Base-by-base conservation (phyloP, 2,113 vertebrate genomes). In the Glareola pratincola region DNA sequence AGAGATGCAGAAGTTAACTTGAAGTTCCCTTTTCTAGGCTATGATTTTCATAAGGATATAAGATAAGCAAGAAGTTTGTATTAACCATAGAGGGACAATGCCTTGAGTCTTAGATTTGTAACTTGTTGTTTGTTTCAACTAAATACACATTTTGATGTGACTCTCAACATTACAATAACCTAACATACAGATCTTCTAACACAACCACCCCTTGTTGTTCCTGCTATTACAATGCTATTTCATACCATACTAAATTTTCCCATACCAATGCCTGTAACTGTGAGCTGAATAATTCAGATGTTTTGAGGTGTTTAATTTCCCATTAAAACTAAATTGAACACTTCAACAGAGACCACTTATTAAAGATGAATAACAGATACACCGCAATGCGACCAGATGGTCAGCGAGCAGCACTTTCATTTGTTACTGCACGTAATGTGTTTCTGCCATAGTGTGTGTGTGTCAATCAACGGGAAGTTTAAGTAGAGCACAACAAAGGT, bases 271-370 rank as follows among this genome's bases (percentile, higher is more conserved):
- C 47, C 54, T 36, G 39, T 53, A 91, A 92, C 82, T 15, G 19
- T 10, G 34, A 94, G 47, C 47, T 96, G 73, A 97, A 94, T 96
- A 95, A 97, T 95, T 97, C 74, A 96, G 64, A 53, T 57, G 73
- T 50, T 94, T 83, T 59, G 59, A 80, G 59, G 89, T 57, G 56
- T 96, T 94, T 50, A n/a, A 92, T 95, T 96, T 95, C 94, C 68
- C 92, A 77, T 90, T 87, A 74, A 92, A 95, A 77, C 78, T 87
- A 53, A 88, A 80, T 37, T 22, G 10, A 88, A 76, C 66, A 41
- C 73, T 88, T 82, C 14, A 8, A 69, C 29, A 77, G 88, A 94
- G 64, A 74, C 41, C 51, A 24, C 37, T 75, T 94, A 83, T 43
- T 79, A 88, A 90, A 91, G 73, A 47, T 30, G 24, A 82, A 47